These are phyloP conservation scores for Nomada goodeniana DNA, from an alignment of 2,888 invertebrate genomes.

Conservation along the genomic window DNA sequence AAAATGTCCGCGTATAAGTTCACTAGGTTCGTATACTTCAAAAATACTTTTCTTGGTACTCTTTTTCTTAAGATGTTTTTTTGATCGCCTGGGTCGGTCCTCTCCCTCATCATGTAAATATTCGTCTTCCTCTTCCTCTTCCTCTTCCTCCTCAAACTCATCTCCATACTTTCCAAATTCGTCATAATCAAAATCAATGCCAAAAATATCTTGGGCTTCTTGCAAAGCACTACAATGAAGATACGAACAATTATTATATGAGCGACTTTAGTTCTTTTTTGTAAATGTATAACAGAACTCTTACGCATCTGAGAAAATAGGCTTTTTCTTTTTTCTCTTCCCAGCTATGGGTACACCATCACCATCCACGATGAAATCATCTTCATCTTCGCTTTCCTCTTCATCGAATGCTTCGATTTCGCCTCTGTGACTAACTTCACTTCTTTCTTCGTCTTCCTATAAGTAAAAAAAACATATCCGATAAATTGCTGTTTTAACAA, in stretches of 20 bases:
- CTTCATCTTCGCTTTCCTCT: constrained; percentile 92
- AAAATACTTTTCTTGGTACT: constrained; percentile 94
- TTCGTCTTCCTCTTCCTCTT: constrained; percentile 92
- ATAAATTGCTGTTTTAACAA: neutral
- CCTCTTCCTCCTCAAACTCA: constrained; percentile 93
- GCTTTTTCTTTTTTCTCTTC: constrained; percentile 91
- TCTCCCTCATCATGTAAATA: constrained; percentile 91
- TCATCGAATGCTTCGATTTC: constrained; percentile 89
- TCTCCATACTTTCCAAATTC: constrained; percentile 95
- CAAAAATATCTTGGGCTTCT: constrained; percentile 99
- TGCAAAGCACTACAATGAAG: constrained; percentile 89
- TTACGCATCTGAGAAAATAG: constrained; percentile 94
- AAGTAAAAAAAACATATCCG: constrained; percentile 40
- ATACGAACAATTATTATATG: neutral
- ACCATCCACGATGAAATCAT: constrained; percentile 99
- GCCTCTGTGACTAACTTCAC: constrained; percentile 89
- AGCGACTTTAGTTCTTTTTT: neutral
- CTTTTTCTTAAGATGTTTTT: constrained; percentile 91
- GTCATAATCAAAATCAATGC: constrained; percentile 98
- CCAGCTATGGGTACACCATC: constrained; percentile 95
- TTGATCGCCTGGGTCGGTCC: constrained; percentile 87
- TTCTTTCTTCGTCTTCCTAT: constrained; percentile 92
- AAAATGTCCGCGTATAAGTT: constrained; percentile 97
- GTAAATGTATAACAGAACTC: constrained; percentile 74
- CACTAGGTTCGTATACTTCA: constrained; percentile 98